Evolutionary conservation across 1,140 invertebrate genomes (phyloP), one percentile per base, ranked within the genome.

Genomic region (Lerema accius): DNA sequence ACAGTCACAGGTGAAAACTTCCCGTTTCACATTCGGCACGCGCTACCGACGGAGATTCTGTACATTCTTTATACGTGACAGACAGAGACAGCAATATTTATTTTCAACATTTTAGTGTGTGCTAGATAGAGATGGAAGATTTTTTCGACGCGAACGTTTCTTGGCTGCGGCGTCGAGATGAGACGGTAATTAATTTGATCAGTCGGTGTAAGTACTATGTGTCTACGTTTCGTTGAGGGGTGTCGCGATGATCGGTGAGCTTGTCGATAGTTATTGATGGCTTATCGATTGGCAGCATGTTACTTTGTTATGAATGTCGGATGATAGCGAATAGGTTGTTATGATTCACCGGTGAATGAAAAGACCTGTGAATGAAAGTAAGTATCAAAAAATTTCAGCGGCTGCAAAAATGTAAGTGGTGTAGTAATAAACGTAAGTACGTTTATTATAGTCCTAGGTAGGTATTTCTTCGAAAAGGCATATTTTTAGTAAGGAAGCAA

Each of bases 181-280:
- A 86, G 84, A 73, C 78, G 69, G 78, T 89, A 86, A 89, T 86
- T 86, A 89, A 89, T 89, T 86, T 87, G 86, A 89, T 84, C 82
- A 85, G 80, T 74, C 70, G 65, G 71, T 78, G 74, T 84, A 84
- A 73, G 76, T 79, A 75, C 69, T 67, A 65, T 67, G 51, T 76
- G 73, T 65, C 70, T 69, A 71, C 67, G 71, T 74, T 69, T 66
- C 56, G 61, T 62, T 71, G 74, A 78, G 76, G 73, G 72, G 65
- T 69, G 76, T 63, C 45, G 37, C 61, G 19, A 53, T 40, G 39
- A 48, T 65, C 26, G 28, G n/a, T 40, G 28, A 13, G 11, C 48
- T 45, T 62, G 59, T 56, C 62, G 69, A 69, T 68, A 46, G 35
- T 61, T 50, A 37, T 15, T 28, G 26, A 49, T 43, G n/a, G 28